These are phyloP conservation scores for Drosophila lowei DNA, from an alignment of 1,140 invertebrate species.

Conservation along the genomic window DNA sequence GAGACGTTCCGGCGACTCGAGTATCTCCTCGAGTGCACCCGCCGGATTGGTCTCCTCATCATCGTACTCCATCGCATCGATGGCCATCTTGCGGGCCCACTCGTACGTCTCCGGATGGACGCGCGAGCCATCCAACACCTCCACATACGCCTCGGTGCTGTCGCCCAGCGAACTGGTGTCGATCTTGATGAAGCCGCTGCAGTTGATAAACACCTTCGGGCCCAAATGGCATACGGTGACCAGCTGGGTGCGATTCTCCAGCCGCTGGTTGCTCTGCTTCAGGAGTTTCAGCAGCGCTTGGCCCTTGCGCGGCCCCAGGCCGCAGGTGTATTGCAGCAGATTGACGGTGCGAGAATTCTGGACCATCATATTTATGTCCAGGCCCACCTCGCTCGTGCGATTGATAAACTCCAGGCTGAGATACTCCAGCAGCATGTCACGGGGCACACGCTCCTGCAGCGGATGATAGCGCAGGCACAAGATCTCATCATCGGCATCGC, in stretches of 20 bases:
- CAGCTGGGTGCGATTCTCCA: constrained; percentile 97
- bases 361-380: constrained; percentile 97
- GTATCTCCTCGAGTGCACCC: constrained; percentile 97
- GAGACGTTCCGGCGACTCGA: constrained; percentile 96
- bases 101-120: constrained; percentile 99
- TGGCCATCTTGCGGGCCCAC: constrained; percentile 99
- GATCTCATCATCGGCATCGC: constrained; percentile 97
- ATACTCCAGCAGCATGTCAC: constrained; percentile 93
- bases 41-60: constrained; percentile 98
- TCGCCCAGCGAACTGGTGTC: constrained; percentile 97
- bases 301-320: constrained; percentile 97
- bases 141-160: constrained; percentile 96
- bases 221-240: constrained; percentile 98
- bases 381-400: constrained; percentile 98
- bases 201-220: constrained; percentile 99
- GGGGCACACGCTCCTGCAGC: constrained; percentile 92
- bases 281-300: constrained; percentile 94
- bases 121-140: constrained; percentile 98
- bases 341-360: constrained; percentile 93
- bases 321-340: constrained; percentile 98
- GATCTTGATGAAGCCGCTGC: constrained; percentile 99
- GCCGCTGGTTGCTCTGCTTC: constrained; percentile 95
- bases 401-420: constrained; percentile 96
- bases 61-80: constrained; percentile 99
- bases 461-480: constrained; percentile 96